Evolutionary conservation across 1,140 invertebrate genomes (phyloP).

Genomic region (Euura lappo): DNA sequence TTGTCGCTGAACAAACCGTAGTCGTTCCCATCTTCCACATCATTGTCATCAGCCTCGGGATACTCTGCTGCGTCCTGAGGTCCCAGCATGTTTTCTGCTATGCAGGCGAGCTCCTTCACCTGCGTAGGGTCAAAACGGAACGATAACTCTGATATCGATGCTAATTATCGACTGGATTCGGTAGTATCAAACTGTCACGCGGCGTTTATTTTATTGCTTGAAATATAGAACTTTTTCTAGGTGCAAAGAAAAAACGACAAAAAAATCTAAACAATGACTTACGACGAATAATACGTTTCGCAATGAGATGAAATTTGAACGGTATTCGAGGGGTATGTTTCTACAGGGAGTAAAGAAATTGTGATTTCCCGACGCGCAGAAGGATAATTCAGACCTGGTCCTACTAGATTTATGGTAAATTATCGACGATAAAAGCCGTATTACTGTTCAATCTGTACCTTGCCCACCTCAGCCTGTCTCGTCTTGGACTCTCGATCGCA

Average conservation of each 20-base stretch:
- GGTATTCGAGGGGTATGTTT: background rate
- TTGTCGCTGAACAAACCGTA: conserved; percentile 3
- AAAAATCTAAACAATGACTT: conserved; percentile 19
- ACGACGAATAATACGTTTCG: background rate
- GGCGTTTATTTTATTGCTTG: conserved; percentile 9
- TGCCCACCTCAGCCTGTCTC: no score
- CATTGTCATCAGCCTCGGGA: background rate
- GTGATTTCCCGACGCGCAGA: no score
- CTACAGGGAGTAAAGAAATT: no score
- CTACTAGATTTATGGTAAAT: no score
- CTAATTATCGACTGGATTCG: conserved; percentile 13
- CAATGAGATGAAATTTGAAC: background rate
- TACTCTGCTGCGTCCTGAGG: conserved; percentile 21
- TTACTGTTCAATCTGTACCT: no score
- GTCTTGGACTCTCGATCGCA: no score
- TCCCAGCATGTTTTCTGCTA: conserved; percentile 47
- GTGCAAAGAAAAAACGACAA: background rate
- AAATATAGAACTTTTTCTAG: conserved; percentile 4
- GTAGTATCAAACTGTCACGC: background rate
- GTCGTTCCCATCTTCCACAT: conserved; percentile 8
- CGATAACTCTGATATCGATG: background rate
- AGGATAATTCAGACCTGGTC: no score
- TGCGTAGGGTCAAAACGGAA: conserved; percentile 24
- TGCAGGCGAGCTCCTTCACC: conserved; percentile 58
- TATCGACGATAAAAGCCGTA: no score